phyloP scores from a whole-genome alignment of 2,888 invertebrate genomes.

The Zeuzera pyrina region DNA sequence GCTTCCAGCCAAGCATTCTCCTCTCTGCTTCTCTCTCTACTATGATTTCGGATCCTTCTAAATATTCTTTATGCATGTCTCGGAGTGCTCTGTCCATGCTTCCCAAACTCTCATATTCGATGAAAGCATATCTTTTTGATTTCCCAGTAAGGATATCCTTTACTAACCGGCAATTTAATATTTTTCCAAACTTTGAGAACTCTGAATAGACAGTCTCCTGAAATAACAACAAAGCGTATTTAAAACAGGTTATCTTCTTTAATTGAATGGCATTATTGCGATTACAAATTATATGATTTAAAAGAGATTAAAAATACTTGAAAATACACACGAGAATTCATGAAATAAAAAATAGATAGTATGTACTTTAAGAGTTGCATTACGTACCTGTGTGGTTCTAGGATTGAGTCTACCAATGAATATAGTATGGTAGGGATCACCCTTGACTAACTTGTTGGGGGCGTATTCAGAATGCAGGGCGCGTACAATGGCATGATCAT shows the following conservation, averaged over 20 bases:
- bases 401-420: slow-evolving; percentile 83
- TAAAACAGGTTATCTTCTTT: no score
- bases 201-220: slow-evolving; percentile 68
- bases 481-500: slow-evolving; percentile 83
- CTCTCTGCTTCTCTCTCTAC: slow-evolving; percentile 83
- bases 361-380: no score
- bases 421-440: slow-evolving; percentile 80
- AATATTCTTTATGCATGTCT: slow-evolving; percentile 69
- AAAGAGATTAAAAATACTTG: no score
- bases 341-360: no score
- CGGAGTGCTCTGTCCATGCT: slow-evolving; percentile 76
- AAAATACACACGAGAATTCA: no score
- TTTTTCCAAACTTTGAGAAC: slow-evolving; percentile 77
- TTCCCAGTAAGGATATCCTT: slow-evolving; percentile 87
- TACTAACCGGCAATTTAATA: slow-evolving; percentile 77
- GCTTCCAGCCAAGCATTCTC: slow-evolving; percentile 84
- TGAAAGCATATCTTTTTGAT: slow-evolving; percentile 87
- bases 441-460: slow-evolving; percentile 77
- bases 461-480: slow-evolving; percentile 79
- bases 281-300: no score
- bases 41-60: slow-evolving; percentile 81
- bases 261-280: no score
- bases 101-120: slow-evolving; percentile 80
- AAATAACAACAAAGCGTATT: no score
- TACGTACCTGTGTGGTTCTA: slow-evolving; percentile 76